phyloP scores from a whole-genome alignment of 2,888 invertebrate genomes.

The Drepana falcataria region DNA sequence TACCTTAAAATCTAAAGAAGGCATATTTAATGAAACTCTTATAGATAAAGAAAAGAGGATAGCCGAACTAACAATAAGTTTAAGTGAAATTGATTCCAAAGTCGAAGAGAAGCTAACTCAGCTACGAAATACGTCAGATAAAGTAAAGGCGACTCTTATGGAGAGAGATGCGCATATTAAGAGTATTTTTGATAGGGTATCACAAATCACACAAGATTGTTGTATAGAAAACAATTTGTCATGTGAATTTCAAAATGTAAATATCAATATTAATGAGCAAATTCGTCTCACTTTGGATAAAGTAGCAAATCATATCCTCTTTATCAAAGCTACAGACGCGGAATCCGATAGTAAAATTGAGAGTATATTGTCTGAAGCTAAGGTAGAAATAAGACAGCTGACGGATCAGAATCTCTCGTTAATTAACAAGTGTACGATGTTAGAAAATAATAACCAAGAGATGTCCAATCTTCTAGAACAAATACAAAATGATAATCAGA shows the following conservation, averaged over 20 bases:
- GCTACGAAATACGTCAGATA: conserved; percentile 15
- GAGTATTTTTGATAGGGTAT: conserved; percentile 29
- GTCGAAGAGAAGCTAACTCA: conserved; percentile 24
- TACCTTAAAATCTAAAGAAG: conserved; percentile 21
- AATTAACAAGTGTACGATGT: conserved; percentile 22
- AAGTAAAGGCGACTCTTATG: conserved; percentile 14
- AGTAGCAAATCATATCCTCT: conserved; percentile 28
- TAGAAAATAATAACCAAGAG: conserved; percentile 26
- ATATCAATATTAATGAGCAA: conserved; percentile 23
- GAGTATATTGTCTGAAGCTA: conserved; percentile 24
- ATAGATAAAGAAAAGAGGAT: conserved; percentile 18
- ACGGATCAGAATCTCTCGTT: conserved; percentile 32
- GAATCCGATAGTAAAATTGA: conserved; percentile 19
- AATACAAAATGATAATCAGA: conserved; percentile 28
- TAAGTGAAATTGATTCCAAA: conserved; percentile 17
- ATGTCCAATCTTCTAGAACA: conserved; percentile 26
- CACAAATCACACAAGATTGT: conserved; percentile 22
- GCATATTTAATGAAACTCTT: conserved; percentile 19
- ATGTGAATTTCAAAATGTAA: conserved; percentile 13
- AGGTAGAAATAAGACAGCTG: conserved; percentile 33
- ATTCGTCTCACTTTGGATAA: conserved; percentile 39
- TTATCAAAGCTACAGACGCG: conserved; percentile 20
- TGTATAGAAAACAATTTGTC: conserved; percentile 24
- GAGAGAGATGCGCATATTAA: conserved; percentile 28
- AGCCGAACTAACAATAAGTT: conserved; percentile 10